Evolutionary conservation across 2,888 invertebrate species (phyloP), one percentile per base, ranked within the genome.

Genomic region (Glyphotaelius pellucidus): DNA sequence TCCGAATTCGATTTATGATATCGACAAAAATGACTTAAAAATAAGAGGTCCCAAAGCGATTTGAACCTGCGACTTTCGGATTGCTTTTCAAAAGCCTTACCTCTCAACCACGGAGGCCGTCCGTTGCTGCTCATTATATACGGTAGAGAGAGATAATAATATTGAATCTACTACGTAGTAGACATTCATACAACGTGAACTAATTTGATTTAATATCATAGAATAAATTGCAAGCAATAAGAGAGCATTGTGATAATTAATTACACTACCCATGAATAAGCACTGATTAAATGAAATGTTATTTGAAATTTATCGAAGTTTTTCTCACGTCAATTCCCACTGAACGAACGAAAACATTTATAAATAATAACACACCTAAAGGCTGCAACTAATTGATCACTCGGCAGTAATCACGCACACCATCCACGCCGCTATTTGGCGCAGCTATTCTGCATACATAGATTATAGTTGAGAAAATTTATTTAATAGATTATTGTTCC

Each of bases 401-500:
- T 83, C 83, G 83, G 32, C 52, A 19, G 52, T 52, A 0, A 15
- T 9, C 35, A 83, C 83, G 83, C 35, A 83, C 67, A 2, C 52
- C 19, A 19, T 5, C 32, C 81, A 14, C 12, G 81, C 31, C 81
- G 19, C 81, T 81, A 81, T 81, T 25, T n/a, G 42, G 42, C 42
- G 11, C 14, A 1, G 83, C 35, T 38, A 19, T 83, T 83, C 35
- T n/a, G 32, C 25, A 67, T 32, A 31, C 19, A 31, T 5, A n/a
- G n/a, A 14, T 5, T 12, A 15, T 31, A 83, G 86, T n/a, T 42
- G 42, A 42, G 86, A 86, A 86, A 86, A 86, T 42, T 2, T 30
- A 86, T 25, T 42, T 86, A 86, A 86, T 86, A 42, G 86, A 86
- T 86, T 35, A 86, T 86, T 86, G 86, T 86, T 86, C 47, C 14